phyloP scores from a whole-genome alignment of 1,140 invertebrate genomes.

The Polypedilum vanderplanki region DNA sequence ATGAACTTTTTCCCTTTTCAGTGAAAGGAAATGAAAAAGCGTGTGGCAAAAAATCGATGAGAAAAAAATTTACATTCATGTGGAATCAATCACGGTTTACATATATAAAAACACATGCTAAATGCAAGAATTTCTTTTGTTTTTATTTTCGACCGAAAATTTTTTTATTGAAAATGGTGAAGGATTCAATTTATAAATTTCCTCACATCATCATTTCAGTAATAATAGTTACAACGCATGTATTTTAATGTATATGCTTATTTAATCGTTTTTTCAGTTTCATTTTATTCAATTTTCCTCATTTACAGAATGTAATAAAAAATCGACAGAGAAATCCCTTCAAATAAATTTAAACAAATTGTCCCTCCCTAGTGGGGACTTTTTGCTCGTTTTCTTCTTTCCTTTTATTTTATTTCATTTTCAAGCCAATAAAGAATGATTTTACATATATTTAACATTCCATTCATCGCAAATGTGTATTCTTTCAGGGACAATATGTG shows the following conservation, averaged over 20 bases:
- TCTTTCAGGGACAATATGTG: not conserved
- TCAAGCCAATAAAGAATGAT: too few relatives aligned
- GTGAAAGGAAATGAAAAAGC: not conserved
- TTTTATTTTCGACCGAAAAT: not conserved
- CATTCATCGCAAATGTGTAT: not conserved
- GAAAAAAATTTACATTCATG: conserved; percentile 8
- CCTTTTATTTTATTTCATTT: too few relatives aligned
- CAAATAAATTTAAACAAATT: conserved; percentile 22
- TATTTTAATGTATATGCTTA: not conserved
- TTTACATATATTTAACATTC: not conserved
- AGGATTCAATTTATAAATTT: not conserved
- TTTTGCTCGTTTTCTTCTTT: too few relatives aligned
- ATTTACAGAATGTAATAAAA: not conserved
- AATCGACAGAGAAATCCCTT: not conserved
- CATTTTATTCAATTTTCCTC: conserved; percentile 25
- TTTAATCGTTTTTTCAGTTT: not conserved
- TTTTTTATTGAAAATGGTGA: not conserved
- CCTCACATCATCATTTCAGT: not conserved
- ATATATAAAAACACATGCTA: not conserved
- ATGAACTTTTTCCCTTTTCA: not conserved
- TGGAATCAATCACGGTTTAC: not conserved
- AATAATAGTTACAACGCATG: not conserved
- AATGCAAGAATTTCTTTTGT: conserved; percentile 1
- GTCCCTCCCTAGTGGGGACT: not conserved
- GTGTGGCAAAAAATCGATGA: not conserved